Evolutionary conservation across 2,797 vertebrate genomes (phyloP), one percentile per base, ranked within the genome.

Genomic region (Schizothorax lantsangensis): DNA sequence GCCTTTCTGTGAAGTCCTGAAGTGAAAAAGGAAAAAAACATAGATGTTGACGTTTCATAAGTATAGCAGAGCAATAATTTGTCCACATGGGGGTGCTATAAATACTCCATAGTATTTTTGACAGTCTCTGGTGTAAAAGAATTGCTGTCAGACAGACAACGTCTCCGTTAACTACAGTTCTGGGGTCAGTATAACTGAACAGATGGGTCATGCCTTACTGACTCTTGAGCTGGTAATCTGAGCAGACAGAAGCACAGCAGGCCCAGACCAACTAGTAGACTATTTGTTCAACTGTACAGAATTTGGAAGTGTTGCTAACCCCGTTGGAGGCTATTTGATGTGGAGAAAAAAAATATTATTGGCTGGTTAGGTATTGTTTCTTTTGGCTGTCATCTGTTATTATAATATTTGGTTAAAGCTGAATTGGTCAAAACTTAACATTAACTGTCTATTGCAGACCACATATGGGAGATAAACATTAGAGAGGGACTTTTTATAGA

Each of bases 61-160:
- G 69, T 47, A 43, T n/a, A 74, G n/a, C 17, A 81, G 45, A 72
- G 86, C 66, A 49, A 0, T n/a, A 23, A n/a, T 72, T 33, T 80
- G 69, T 72, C 91, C 91, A 91, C 91, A 82, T 88, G 90, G 82
- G 88, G 91, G 89, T 43, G 89, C 87, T 87, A 81, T 75, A 49
- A 74, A 52, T 71, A 85, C 85, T 90, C 62, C 43, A 2, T 36
- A 85, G 23, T 71, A 8, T 45, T 49, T 45, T 8, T 26, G n/a
- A 52, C 14, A 9, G 2, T 2, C 66, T 26, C n/a, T 15, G 49
- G 59, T n/a, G 21, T n/a, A 66, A 4, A 62, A 57, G 45, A 43
- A 47, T 81, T 52, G 0, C 40, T 15, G 74, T 43, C 38, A 82
- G 69, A 62, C 4, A 74, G 45, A 36, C 73, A 86, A 36, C 59